Evolutionary conservation across 1,140 invertebrate genomes (phyloP), one percentile per base, ranked within the genome.

Genomic region (Hormaphis cornu): DNA sequence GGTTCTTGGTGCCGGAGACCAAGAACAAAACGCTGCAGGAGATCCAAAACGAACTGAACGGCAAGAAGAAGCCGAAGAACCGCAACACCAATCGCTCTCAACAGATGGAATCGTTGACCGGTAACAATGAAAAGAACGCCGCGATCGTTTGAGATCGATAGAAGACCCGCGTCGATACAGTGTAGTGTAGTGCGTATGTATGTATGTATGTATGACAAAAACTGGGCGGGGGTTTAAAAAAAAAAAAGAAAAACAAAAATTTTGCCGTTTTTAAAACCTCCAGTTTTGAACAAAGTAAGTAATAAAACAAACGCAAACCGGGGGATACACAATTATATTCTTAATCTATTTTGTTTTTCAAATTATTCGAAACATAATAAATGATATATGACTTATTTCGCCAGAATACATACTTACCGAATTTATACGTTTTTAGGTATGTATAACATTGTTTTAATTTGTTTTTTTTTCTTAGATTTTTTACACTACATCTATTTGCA

Each of bases 21-120:
- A 91, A 91, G 78, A 87, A 87, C 20, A 87, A 88, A 77, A 85
- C 83, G 52, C 80, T 90, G 28, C 83, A 87, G 71, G 82, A 93
- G 78, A 91, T 93, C 26, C 86, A 88, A 73, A 81, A 84, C 71
- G 83, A 85, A 74, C 78, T 88, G 2, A 85, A 82, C 72, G 71
- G 71, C 18, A 61, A 52, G 28, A 72, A 69, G 40, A 73, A 71
- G 16, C 5, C 53, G 12, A 70, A 70, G 22, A 70, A 72, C n/a
- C 48, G 66, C 20, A 56, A 69, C 48, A 35, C 30, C 3, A 42
- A 46, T 26, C 20, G 14, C 5, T 50, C 46, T 2, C 42, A 66
- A 8, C 61, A 46, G 16, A 66, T 66, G 61, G 61, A 66, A 18
- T 50, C 54, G 8, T 37, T 46, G 30, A 70, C 56, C 16, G 42